phyloP scores from a whole-genome alignment of 2,797 vertebrate genomes.

The Tenualosa ilisha region DNA sequence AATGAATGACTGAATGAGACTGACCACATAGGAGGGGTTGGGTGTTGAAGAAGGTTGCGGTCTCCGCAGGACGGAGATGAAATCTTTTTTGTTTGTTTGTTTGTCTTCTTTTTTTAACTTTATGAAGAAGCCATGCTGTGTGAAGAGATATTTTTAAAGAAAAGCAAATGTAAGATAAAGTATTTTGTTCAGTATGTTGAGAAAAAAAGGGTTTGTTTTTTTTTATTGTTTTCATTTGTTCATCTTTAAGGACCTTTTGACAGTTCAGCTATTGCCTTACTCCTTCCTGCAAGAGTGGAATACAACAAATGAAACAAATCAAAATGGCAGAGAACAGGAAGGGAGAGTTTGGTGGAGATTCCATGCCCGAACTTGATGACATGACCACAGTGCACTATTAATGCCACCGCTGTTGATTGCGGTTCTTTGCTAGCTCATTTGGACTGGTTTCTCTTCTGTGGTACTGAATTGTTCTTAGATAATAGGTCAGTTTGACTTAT shows the following conservation, averaged over 20 bases:
- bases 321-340: slow-evolving; percentile 5
- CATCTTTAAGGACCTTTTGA: slow-evolving; percentile 74
- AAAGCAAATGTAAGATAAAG: slow-evolving; percentile 76
- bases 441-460: slow-evolving; percentile 12
- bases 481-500: slow-evolving; percentile 7
- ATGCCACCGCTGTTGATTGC: slow-evolving; percentile 1
- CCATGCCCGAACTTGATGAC: slow-evolving; percentile 3
- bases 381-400: slow-evolving; percentile 21
- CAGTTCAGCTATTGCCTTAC: slow-evolving; percentile 79
- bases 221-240: slow-evolving; percentile 54
- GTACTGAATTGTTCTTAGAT: slow-evolving; percentile 20
- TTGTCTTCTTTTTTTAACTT: slow-evolving; percentile 52
- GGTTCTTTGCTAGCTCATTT: slow-evolving; percentile 24
- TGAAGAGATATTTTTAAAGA: slow-evolving; percentile 75
- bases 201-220: slow-evolving; percentile 63
- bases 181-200: slow-evolving; percentile 79
- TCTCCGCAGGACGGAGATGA: slow-evolving; percentile 76
- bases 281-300: slow-evolving; percentile 67
- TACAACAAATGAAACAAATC: neutral
- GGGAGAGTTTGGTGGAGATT: neutral
- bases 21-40: neutral
- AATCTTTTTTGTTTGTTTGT: slow-evolving; percentile 39
- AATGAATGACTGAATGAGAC: neutral
- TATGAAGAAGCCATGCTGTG: slow-evolving; percentile 77
- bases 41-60: slow-evolving; percentile 65